Conservation (phyloP, 2,888 invertebrate species). For the Spilosoma lubricipeda region DNA sequence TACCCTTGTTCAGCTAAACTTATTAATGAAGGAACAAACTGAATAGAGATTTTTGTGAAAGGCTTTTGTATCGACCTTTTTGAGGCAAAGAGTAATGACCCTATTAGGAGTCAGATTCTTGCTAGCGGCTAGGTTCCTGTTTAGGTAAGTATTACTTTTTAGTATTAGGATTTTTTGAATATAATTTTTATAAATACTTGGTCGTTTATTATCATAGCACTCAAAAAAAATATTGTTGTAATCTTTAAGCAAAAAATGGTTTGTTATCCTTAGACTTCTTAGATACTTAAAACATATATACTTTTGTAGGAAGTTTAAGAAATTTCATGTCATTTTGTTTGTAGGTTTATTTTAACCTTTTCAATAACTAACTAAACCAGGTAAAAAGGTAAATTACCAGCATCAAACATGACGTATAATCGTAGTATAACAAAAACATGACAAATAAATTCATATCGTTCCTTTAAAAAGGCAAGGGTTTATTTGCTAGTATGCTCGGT, state of each 20-base stretch:
- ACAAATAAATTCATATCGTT: background rate
- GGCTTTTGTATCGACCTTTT: constrained; percentile 56
- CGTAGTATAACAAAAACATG: background rate
- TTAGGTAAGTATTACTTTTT: constrained; percentile 46
- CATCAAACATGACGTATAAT: background rate
- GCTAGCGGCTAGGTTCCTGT: constrained; percentile 44
- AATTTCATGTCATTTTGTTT: too few relatives aligned
- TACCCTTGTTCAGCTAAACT: constrained; percentile 50
- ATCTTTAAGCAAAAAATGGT: background rate
- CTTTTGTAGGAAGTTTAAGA: background rate
- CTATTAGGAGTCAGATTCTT: constrained; percentile 56
- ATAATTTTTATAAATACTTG: background rate
- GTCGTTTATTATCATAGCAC: background rate
- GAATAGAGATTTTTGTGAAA: constrained; percentile 57
- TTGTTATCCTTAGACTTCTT: background rate
- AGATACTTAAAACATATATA: background rate
- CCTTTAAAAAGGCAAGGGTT: background rate
- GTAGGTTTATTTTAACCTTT: background rate
- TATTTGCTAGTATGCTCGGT: background rate
- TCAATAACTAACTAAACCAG: background rate
- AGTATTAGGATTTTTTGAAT: constrained; percentile 42
- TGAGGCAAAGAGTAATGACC: constrained; percentile 58
- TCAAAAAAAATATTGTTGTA: background rate
- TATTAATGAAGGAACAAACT: constrained; percentile 62
- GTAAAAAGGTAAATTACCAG: too few relatives aligned